These are phyloP conservation scores for Oncorhynchus clarkii DNA, from an alignment of 2,113 vertebrate species.

Conservation along the genomic window DNA sequence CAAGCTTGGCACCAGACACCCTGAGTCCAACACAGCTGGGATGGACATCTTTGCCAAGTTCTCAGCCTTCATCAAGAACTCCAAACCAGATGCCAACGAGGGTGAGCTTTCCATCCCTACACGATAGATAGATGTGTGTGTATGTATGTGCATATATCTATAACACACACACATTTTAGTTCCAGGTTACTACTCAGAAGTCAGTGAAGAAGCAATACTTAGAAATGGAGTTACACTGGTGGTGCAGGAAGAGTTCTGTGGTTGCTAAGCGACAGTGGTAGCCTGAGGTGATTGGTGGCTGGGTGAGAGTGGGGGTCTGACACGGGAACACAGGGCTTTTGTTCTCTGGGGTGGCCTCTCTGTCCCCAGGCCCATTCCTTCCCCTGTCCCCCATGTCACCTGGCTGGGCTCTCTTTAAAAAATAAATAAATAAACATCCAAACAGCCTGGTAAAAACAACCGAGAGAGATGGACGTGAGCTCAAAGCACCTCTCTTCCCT, in stretches of 20 bases:
- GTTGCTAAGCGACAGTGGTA: slow-evolving; percentile 58
- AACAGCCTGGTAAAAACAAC: not conserved
- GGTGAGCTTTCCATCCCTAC: slow-evolving; percentile 78
- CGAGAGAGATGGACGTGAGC: not conserved
- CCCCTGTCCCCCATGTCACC: slow-evolving; percentile 28
- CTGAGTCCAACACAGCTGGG: slow-evolving; percentile 95
- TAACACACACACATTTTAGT: too few species aligned
- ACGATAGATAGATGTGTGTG: slow-evolving; percentile 72
- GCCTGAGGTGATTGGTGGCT: slow-evolving; percentile 41
- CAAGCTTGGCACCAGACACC: slow-evolving; percentile 91
- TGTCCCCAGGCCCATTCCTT: slow-evolving; percentile 11
- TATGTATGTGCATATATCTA: not conserved
- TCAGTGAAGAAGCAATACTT: too few species aligned
- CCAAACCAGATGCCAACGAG: slow-evolving; percentile 93
- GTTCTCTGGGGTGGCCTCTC: slow-evolving; percentile 37
- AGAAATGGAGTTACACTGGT: too few species aligned
- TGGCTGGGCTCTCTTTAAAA: slow-evolving; percentile 33
- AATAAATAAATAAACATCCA: slow-evolving; percentile 18
- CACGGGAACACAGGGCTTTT: slow-evolving; percentile 74
- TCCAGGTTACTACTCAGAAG: too few species aligned
- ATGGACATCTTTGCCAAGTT: slow-evolving; percentile 99
- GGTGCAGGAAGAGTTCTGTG: slow-evolving; percentile 41
- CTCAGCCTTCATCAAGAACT: slow-evolving; percentile 97
- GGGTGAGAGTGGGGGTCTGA: slow-evolving; percentile 51
- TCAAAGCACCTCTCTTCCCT: not conserved